These are phyloP conservation scores for Pyrocoelia pectoralis DNA, from an alignment of 2,888 invertebrate species.

Conservation along the genomic window DNA sequence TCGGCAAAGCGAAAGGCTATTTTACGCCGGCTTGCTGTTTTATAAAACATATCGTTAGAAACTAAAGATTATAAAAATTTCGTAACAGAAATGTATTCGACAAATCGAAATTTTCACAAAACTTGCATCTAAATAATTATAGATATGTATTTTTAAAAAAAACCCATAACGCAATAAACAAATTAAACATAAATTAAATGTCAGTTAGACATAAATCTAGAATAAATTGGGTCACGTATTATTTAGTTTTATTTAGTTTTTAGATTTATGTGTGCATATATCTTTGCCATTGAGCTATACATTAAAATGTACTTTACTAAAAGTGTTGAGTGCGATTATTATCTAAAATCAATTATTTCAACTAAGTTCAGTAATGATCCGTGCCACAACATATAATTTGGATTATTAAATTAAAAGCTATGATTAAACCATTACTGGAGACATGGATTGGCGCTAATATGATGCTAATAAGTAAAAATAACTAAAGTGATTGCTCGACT, in stretches of 20 bases:
- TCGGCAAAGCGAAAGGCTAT: no score
- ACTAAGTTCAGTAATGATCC: slow-evolving; percentile 37
- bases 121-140: no score
- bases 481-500: slow-evolving; percentile 12
- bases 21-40: no score
- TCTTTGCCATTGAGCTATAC: background rate
- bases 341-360: slow-evolving; percentile 37
- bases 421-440: background rate
- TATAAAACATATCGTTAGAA: no score
- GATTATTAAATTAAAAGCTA: slow-evolving; percentile 27
- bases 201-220: slow-evolving; percentile 8
- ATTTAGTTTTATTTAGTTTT: background rate
- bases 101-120: no score
- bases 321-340: slow-evolving; percentile 44
- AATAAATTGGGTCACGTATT: slow-evolving; percentile 24
- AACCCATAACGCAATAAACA: background rate
- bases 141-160: no score
- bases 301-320: slow-evolving; percentile 29
- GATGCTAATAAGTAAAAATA: slow-evolving; percentile 6
- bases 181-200: background rate
- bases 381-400: slow-evolving; percentile 26
- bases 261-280: background rate
- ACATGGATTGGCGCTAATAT: slow-evolving; percentile 4
- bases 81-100: no score
- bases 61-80: no score